Evolutionary conservation across 2,888 invertebrate genomes (phyloP).

Genomic region (Hirtodrosophila duncani): DNA sequence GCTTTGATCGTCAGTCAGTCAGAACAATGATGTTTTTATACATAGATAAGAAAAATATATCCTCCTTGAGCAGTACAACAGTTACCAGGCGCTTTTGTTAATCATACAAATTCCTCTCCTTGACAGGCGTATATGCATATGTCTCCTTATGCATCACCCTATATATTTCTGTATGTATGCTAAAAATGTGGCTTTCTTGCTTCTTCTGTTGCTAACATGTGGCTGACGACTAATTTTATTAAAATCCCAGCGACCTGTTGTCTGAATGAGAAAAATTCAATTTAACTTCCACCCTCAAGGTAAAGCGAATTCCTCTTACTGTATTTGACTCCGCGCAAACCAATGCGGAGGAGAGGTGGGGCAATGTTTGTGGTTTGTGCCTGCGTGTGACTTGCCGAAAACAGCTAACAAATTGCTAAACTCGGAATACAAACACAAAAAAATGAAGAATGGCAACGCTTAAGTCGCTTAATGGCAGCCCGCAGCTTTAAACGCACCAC

Average conservation of each 20-base stretch:
- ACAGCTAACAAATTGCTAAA: too few relatives aligned
- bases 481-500: not conserved
- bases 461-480: slow-evolving; percentile 3
- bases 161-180: slow-evolving; percentile 12
- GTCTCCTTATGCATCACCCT: slow-evolving; percentile 34
- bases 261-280: slow-evolving; percentile 56
- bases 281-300: slow-evolving; percentile 50
- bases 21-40: too few relatives aligned
- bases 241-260: slow-evolving; percentile 63
- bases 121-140: too few relatives aligned
- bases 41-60: too few relatives aligned
- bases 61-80: too few relatives aligned
- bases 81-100: too few relatives aligned
- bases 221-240: slow-evolving; percentile 54
- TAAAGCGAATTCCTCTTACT: slow-evolving; percentile 37
- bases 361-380: slow-evolving; percentile 38
- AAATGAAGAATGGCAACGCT: slow-evolving; percentile 37
- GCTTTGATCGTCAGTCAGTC: too few relatives aligned
- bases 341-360: not conserved
- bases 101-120: too few relatives aligned
- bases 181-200: slow-evolving; percentile 6
- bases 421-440: slow-evolving; percentile 12
- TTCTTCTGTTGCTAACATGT: slow-evolving; percentile 11
- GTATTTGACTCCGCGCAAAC: slow-evolving; percentile 40
- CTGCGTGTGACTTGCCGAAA: slow-evolving; percentile 3